Percentiles rank a stretch among this genome's conserved stretches.
These are phyloP conservation scores for Psittacula cyanocephala DNA, from an alignment of 2,113 vertebrate species.

Conservation along the genomic window DNA sequence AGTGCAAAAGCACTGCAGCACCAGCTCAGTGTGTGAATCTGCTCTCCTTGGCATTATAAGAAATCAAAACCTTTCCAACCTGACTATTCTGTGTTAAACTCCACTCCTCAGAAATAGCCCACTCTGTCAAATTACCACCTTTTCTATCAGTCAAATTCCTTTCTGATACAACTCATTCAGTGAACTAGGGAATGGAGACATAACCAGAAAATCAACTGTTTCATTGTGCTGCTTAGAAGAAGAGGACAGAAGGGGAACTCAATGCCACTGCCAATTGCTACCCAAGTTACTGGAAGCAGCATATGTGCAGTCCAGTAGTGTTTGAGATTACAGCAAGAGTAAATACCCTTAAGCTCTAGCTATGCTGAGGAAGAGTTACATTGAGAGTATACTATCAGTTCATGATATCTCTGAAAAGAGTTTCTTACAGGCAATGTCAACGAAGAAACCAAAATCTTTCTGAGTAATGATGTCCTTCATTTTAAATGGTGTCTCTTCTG, in stretches of 20 bases:
- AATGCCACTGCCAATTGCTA: neutral
- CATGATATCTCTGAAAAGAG: neutral
- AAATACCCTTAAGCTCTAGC: neutral
- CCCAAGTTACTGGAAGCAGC: neutral
- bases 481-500: neutral
- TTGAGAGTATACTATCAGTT: neutral
- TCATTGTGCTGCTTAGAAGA: neutral
- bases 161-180: neutral
- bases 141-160: neutral
- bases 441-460: neutral
- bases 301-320: neutral
- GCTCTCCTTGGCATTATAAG: neutral
- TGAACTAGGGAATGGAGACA: neutral
- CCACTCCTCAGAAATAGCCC: neutral
- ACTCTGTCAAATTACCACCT: neutral
- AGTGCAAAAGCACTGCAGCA: fast-evolving
- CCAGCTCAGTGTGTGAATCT: neutral
- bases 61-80: neutral
- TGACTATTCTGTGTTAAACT: neutral
- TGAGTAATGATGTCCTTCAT: neutral
- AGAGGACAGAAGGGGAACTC: neutral
- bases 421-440: neutral
- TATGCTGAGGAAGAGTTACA: neutral
- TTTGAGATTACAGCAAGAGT: neutral
- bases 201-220: neutral